Conservation (phyloP, 2,113 vertebrate genomes). For the Anas platyrhynchos region DNA sequence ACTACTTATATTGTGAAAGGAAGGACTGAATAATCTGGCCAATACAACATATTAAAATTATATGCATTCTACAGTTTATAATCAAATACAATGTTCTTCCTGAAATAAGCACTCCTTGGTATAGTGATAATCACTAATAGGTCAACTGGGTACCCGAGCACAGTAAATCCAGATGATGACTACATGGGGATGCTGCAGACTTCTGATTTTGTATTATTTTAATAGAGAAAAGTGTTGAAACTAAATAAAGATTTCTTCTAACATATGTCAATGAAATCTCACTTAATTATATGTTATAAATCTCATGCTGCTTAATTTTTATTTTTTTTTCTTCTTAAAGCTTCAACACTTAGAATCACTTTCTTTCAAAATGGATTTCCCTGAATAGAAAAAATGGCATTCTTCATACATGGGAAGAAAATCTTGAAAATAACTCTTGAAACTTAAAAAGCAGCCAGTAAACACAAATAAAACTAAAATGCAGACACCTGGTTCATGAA, state of each 20-base stretch:
- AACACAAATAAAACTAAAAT: background rate
- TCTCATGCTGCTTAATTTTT: background rate
- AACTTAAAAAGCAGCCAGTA: background rate
- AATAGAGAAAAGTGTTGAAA: background rate
- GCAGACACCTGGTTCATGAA: background rate
- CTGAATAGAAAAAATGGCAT: background rate
- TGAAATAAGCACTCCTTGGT: conserved; percentile 36
- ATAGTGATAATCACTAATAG: conserved; percentile 10
- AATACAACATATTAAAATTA: background rate
- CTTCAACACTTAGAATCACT: background rate
- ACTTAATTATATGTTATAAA: background rate
- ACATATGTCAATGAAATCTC: background rate
- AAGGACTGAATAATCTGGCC: background rate
- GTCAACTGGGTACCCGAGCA: background rate
- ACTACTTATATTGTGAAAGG: background rate
- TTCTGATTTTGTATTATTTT: background rate
- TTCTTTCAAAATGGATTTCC: background rate
- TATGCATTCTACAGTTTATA: background rate
- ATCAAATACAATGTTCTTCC: background rate
- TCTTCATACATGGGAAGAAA: background rate
- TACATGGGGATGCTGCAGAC: background rate
- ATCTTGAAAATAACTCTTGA: background rate
- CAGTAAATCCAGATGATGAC: background rate
- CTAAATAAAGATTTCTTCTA: background rate
- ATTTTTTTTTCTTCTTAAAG: background rate